Evolutionary conservation across 2,797 vertebrate species (phyloP).

Genomic region (Thripadectes ignobilis): DNA sequence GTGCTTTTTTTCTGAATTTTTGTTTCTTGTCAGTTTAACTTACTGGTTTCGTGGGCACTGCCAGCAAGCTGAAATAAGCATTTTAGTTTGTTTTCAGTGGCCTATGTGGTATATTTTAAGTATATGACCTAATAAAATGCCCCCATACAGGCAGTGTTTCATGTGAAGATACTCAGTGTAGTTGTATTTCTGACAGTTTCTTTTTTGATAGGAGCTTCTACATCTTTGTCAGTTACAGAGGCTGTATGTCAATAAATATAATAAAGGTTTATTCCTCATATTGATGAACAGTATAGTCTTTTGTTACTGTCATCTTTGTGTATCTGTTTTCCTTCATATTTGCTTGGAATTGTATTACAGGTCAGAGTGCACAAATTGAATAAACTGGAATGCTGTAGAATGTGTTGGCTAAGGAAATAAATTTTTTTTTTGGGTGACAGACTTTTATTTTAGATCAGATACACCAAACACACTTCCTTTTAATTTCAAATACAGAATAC

Average conservation of each 20-base stretch:
- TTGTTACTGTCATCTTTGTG: constrained; percentile 41
- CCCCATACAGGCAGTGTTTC: not conserved
- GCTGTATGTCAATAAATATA: constrained; percentile 26
- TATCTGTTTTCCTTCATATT: constrained; percentile 34
- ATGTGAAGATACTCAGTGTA: not conserved
- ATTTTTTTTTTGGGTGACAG: not conserved
- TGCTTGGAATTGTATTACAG: constrained; percentile 25
- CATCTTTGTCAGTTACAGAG: constrained; percentile 9
- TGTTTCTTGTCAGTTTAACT: not conserved
- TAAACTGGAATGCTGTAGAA: not conserved
- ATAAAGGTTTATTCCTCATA: constrained; percentile 38
- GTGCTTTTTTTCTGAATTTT: not conserved
- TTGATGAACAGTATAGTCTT: constrained; percentile 37
- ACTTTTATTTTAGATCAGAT: not conserved
- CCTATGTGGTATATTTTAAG: not conserved
- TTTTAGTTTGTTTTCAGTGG: not conserved
- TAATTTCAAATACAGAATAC: not conserved
- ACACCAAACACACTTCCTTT: not conserved
- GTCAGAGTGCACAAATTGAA: constrained; percentile 19
- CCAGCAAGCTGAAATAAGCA: not conserved
- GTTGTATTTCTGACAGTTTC: not conserved
- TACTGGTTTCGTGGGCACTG: not conserved
- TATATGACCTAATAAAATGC: not conserved
- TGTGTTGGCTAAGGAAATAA: constrained; percentile 16
- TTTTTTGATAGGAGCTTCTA: constrained; percentile 10